Evolutionary conservation across 2,888 invertebrate species (phyloP).

Genomic region (Mythimna lalbum): DNA sequence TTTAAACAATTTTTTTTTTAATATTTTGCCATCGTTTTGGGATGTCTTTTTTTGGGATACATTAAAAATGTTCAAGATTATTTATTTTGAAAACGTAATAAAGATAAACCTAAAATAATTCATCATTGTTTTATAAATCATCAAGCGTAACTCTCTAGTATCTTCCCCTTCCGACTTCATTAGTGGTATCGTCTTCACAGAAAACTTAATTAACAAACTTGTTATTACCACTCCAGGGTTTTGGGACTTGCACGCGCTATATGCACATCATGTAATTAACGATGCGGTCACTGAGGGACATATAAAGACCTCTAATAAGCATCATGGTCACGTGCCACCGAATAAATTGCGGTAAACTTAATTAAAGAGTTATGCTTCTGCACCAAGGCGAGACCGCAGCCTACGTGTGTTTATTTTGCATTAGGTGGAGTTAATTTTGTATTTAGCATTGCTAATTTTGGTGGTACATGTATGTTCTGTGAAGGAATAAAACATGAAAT

Average conservation of each 20-base stretch:
- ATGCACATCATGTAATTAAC: conserved; percentile 61
- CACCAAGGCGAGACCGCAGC: conserved; percentile 37
- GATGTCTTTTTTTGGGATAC: background rate
- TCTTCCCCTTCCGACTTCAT: conserved; percentile 15
- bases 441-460: conserved; percentile 38
- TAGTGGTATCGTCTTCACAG: conserved; percentile 26
- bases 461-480: background rate
- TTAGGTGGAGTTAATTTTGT: conserved; percentile 47
- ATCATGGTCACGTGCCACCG: conserved; percentile 77
- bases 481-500: conserved; percentile 10
- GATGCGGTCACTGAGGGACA: conserved; percentile 59
- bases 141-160: background rate
- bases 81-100: conserved; percentile 1
- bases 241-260: conserved; percentile 48
- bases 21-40: no score
- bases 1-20: no score
- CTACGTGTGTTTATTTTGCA: conserved; percentile 61
- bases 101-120: background rate
- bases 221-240: conserved; percentile 42
- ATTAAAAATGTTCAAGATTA: background rate
- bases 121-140: background rate
- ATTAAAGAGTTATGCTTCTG: conserved; percentile 77
- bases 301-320: conserved; percentile 67
- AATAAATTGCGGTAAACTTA: conserved; percentile 83
- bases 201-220: conserved; percentile 43